Percentiles rank a stretch among this genome's conserved stretches.
Evolutionary conservation across 1,140 invertebrate genomes (phyloP).

Genomic region (Pomacea maculata): DNA sequence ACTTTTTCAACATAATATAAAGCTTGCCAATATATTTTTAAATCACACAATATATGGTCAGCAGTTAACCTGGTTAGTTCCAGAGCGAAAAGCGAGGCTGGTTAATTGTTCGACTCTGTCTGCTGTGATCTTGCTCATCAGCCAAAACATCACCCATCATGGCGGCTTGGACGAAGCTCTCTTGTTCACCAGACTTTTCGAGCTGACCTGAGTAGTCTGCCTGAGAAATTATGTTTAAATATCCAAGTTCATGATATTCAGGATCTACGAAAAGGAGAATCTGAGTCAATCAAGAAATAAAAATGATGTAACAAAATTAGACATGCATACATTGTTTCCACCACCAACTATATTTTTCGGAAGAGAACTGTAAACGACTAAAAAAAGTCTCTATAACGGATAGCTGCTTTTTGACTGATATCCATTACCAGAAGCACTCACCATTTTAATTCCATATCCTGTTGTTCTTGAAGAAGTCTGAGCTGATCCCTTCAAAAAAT

Average conservation of each 20-base stretch:
- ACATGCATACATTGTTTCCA: not conserved
- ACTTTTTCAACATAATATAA: not conserved
- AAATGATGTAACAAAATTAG: not conserved
- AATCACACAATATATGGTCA: not conserved
- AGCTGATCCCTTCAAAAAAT: slow-evolving; percentile 10
- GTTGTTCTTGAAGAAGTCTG: slow-evolving; percentile 17
- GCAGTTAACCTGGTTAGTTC: slow-evolving; percentile 36
- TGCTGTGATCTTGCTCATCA: slow-evolving; percentile 36
- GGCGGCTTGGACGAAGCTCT: slow-evolving; percentile 52
- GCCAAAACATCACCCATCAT: slow-evolving; percentile 58
- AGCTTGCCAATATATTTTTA: not conserved
- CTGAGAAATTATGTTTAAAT: slow-evolving; percentile 29
- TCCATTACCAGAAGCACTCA: slow-evolving; percentile 14
- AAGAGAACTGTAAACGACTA: not conserved
- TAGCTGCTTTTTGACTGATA: not conserved
- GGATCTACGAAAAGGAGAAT: no score
- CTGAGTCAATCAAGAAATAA: not conserved
- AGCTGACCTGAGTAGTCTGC: slow-evolving; percentile 43
- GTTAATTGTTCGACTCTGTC: not conserved
- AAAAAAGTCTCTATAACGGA: not conserved
- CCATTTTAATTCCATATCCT: slow-evolving; percentile 48
- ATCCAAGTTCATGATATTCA: not conserved
- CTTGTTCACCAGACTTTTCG: slow-evolving; percentile 37
- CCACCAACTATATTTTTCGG: not conserved
- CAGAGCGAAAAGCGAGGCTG: slow-evolving; percentile 54